phyloP scores from a whole-genome alignment of 2,888 invertebrate species.

The Antheraea assamensis region DNA sequence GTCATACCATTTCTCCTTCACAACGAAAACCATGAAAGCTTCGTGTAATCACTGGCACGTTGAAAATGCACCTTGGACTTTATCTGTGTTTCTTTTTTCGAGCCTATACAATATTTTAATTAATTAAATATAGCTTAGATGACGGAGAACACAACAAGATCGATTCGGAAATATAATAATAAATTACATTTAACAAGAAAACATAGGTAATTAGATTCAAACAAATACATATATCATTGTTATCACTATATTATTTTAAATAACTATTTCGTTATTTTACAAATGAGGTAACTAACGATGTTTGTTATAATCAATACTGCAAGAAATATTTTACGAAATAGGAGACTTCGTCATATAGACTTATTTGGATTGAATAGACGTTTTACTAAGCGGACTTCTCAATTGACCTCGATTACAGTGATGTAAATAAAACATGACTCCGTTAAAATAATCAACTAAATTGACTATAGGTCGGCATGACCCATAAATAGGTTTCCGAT shows the following conservation, averaged over 20 bases:
- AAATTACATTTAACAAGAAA: too few relatives aligned
- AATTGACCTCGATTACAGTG: constrained; percentile 7
- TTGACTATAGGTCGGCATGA: constrained; percentile 38
- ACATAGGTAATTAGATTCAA: too few relatives aligned
- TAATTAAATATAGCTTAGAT: background rate
- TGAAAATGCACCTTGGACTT: constrained; percentile 30
- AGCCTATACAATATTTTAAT: background rate
- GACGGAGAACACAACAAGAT: background rate
- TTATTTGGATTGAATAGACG: background rate
- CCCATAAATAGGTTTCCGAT: constrained; percentile 24
- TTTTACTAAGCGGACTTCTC: background rate
- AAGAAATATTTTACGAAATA: background rate
- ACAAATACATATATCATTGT: too few relatives aligned
- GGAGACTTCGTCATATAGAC: background rate
- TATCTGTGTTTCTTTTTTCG: background rate
- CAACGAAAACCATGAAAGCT: constrained; percentile 51
- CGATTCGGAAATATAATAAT: background rate
- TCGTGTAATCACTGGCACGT: constrained; percentile 50
- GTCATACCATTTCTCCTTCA: constrained; percentile 57
- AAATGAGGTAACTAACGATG: too few relatives aligned
- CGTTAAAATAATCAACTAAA: constrained; percentile 52
- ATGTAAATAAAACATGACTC: constrained; percentile 21
- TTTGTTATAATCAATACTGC: background rate
- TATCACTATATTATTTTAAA: background rate
- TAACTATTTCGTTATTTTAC: background rate